Base-by-base conservation (phyloP, 2,113 vertebrate genomes). In the Egretta garzetta region DNA sequence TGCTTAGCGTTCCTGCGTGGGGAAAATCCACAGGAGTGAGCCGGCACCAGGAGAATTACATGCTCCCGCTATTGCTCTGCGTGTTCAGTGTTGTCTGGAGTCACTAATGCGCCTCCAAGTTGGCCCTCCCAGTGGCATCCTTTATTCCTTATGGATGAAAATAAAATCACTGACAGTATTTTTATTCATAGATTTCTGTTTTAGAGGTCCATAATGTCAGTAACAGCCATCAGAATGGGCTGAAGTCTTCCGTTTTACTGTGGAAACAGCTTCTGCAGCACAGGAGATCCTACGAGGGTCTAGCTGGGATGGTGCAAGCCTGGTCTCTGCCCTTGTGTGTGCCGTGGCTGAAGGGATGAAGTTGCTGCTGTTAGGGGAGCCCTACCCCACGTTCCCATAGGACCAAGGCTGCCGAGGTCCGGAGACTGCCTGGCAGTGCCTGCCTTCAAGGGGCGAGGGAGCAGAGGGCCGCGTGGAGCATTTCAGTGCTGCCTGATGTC, bases 11-110 rank as follows among this genome's bases (percentile, higher is more conserved):
- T 41, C 35, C 59, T 76, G 32, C 1, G 5, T 16, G 50, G 71
- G 75, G 90, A 85, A 59, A 43, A 68, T 21, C 74, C 90, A 37
- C 47, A 9, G 2, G 10, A 47, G n/a, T 9, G 35, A 80, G 37
- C 21, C 0, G 0, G 37, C 32, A 39, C 12, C 3, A 1, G 52
- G 22, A 59, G 43, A 59, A 60, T 32, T 10, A 23, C 10, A 4
- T 1, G 5, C 32, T 87, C 49, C 30, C 0, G 0, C 12, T 49
- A 5, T 4, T 39, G 45, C 41, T 91, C 72, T 32, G 52, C 37
- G 4, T 7, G 1, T 5, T 27, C 33, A 35, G 20, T 5, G 33
- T 6, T 60, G 41, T n/a, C 82, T 71, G 60, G 41, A 71, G 47
- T 35, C 83, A n/a, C 23, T 32, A 13, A 28, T 3, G 8, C 7